phyloP scores from a whole-genome alignment of 2,797 vertebrate genomes.

The Rhinichthys osculus region DNA sequence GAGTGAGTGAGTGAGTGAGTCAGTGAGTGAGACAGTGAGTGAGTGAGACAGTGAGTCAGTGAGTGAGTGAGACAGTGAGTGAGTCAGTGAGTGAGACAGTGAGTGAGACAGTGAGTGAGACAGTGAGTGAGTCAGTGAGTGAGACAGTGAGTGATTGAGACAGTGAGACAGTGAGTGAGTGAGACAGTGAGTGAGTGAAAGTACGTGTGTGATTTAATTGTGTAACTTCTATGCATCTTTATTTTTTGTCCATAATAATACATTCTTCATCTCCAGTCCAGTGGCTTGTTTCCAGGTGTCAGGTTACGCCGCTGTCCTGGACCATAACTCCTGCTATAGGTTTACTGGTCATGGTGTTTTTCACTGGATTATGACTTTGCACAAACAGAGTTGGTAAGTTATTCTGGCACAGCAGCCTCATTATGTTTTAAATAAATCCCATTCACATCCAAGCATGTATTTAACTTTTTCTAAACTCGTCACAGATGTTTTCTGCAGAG shows the following conservation, averaged over 20 bases:
- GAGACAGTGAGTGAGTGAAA: no score
- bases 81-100: no score
- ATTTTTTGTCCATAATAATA: neutral
- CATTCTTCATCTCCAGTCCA: neutral
- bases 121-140: no score
- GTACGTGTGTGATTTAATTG: neutral
- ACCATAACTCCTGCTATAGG: neutral
- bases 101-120: no score
- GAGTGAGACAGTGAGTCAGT: no score
- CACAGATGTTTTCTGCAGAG: neutral
- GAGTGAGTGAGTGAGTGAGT: no score
- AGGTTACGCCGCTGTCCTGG: neutral
- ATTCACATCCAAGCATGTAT: neutral
- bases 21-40: no score
- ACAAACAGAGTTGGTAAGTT: neutral
- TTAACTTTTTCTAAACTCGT: constrained; percentile 9
- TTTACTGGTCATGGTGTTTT: neutral
- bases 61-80: no score
- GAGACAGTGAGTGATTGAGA: no score
- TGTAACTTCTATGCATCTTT: neutral
- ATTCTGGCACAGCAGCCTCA: neutral
- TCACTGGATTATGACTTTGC: neutral
- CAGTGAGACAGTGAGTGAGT: no score
- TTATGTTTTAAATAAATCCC: neutral
- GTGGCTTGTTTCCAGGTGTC: neutral